Percentiles rank a stretch among this genome's conserved stretches.
phyloP scores from a whole-genome alignment of 2,113 vertebrate genomes.

The Perca schrenkii region DNA sequence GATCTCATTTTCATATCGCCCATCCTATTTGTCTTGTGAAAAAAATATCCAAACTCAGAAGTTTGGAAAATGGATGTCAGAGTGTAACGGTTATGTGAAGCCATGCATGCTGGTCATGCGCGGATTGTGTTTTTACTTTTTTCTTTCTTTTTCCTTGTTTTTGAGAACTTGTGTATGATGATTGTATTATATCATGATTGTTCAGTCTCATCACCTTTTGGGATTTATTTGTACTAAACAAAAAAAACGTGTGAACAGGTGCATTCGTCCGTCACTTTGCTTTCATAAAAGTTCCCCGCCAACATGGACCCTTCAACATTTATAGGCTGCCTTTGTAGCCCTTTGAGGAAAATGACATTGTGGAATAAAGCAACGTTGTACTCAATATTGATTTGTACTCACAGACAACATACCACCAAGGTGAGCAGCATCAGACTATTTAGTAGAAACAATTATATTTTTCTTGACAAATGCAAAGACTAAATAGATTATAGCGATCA shows the following conservation, averaged over 20 bases:
- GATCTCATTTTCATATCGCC: constrained; percentile 88
- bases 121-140: constrained; percentile 79
- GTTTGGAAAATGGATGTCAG: constrained; percentile 60
- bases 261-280: constrained; percentile 69
- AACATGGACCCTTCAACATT: constrained; percentile 65
- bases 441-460: not conserved
- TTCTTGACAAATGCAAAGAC: constrained; percentile 8
- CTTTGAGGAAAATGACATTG: constrained; percentile 22
- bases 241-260: constrained; percentile 75
- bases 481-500: constrained; percentile 54
- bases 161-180: constrained; percentile 86
- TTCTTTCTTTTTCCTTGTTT: constrained; percentile 82
- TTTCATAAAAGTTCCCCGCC: constrained; percentile 85
- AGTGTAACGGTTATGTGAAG: constrained; percentile 87
- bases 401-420: not conserved
- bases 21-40: constrained; percentile 86
- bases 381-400: constrained; percentile 38
- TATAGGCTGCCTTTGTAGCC: constrained; percentile 34
- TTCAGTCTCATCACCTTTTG: constrained; percentile 88
- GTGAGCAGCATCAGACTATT: constrained; percentile 10
- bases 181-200: constrained; percentile 88
- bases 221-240: constrained; percentile 68
- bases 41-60: constrained; percentile 75
- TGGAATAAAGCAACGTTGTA: constrained; percentile 43
- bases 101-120: constrained; percentile 97